Percentiles rank a stretch among this genome's conserved stretches.
Conservation (phyloP, 92 coral and sea anemone species). For the Scolanthus callimorphus region DNA sequence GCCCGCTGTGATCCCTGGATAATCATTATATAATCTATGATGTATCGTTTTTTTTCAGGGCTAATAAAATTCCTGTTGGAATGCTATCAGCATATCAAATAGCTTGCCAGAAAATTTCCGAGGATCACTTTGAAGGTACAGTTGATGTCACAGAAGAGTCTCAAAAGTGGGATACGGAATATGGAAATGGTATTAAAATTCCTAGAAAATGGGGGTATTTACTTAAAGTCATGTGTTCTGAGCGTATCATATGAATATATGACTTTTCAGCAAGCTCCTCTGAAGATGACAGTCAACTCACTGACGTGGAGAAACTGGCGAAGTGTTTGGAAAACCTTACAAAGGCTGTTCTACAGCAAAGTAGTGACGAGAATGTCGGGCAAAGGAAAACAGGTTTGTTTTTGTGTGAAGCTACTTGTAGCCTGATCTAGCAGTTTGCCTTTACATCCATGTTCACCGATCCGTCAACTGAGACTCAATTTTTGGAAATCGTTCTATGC, state of each 20-base stretch:
- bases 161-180: slow-evolving; percentile 18
- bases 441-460: too few species aligned
- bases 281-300: slow-evolving; percentile 60
- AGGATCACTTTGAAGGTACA: slow-evolving; percentile 26
- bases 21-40: too few species aligned
- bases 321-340: slow-evolving; percentile 50
- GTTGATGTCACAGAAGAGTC: background rate
- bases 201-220: background rate
- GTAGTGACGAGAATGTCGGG: too few species aligned
- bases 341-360: slow-evolving; percentile 25
- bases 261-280: slow-evolving; percentile 43
- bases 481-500: too few species aligned
- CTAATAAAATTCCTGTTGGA: slow-evolving; percentile 73
- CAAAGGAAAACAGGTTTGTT: too few species aligned
- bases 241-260: background rate
- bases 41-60: slow-evolving; percentile 30
- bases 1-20: too few species aligned
- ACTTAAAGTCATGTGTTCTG: background rate
- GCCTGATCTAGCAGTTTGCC: too few species aligned
- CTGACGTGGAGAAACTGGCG: slow-evolving; percentile 57
- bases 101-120: slow-evolving; percentile 71
- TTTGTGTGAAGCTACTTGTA: too few species aligned
- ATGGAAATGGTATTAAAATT: background rate
- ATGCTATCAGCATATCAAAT: slow-evolving; percentile 73
- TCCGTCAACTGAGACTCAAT: too few species aligned